Conservation (phyloP, 2,888 invertebrate genomes). For the Alentia gelatinosa region DNA sequence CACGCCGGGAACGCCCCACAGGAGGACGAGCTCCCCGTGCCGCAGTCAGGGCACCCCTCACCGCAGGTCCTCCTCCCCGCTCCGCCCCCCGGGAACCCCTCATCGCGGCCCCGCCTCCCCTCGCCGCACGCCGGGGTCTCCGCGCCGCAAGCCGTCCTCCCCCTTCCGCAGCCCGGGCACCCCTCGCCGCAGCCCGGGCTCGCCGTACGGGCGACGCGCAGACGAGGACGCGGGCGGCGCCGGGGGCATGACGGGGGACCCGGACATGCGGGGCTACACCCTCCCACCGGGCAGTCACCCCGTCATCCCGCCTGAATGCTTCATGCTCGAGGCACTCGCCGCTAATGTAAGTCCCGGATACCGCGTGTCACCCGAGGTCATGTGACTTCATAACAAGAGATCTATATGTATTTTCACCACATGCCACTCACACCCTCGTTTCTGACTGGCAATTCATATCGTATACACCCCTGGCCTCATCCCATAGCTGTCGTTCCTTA, state of each 20-base stretch:
- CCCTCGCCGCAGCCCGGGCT: not conserved
- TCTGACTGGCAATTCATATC: too few species aligned
- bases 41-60: not conserved
- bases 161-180: not conserved
- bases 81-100: not conserved
- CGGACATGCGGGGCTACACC: not conserved
- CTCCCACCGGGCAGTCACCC: constrained; percentile 15
- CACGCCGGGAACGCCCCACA: not conserved
- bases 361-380: not conserved
- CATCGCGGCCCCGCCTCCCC: not conserved
- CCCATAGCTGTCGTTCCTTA: too few species aligned
- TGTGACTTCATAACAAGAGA: too few species aligned
- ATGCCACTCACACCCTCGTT: too few species aligned
- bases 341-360: not conserved
- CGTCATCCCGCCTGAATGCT: not conserved
- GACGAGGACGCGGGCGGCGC: not conserved
- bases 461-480: too few species aligned
- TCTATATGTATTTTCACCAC: too few species aligned
- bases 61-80: not conserved
- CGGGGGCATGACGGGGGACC: not conserved
- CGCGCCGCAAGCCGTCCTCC: not conserved
- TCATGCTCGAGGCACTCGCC: not conserved
- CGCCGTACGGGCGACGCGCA: not conserved
- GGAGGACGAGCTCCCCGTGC: not conserved
- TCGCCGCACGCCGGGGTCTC: not conserved